Conservation (phyloP, 2,888 invertebrate genomes). For the Drosophila atripex region DNA sequence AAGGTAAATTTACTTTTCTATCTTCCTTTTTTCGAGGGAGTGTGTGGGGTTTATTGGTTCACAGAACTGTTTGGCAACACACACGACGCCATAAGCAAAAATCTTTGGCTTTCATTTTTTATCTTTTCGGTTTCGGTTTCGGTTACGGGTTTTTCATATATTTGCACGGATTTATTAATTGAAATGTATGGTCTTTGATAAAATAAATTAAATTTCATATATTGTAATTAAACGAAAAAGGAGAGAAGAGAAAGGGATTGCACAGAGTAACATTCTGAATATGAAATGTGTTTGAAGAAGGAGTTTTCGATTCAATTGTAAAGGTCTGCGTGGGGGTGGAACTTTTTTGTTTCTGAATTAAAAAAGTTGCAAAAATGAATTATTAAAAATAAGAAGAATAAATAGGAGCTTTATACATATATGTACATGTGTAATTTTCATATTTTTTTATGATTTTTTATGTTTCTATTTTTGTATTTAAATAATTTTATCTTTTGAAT, state of each 20-base stretch:
- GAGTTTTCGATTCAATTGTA: too few species aligned
- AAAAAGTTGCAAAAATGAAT: too few species aligned
- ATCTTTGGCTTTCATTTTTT: not conserved
- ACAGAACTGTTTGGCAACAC: not conserved
- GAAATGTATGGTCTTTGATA: not conserved
- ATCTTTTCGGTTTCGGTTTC: too few species aligned
- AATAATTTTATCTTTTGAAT: too few species aligned
- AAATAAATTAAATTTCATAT: not conserved
- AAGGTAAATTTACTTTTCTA: constrained; percentile 60
- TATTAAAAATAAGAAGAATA: too few species aligned
- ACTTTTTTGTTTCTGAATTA: too few species aligned
- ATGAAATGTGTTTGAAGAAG: not conserved
- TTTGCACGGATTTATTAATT: not conserved
- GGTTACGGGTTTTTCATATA: too few species aligned
- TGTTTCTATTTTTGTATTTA: too few species aligned
- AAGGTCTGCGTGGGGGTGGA: too few species aligned
- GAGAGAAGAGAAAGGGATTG: not conserved
- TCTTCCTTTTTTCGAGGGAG: constrained; percentile 1
- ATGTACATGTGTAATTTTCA: too few species aligned
- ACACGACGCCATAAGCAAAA: not conserved
- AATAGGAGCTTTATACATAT: too few species aligned
- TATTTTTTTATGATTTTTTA: too few species aligned
- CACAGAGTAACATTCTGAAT: not conserved
- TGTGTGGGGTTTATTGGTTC: not conserved
- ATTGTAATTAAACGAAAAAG: not conserved